Evolutionary conservation across 2,113 vertebrate genomes (phyloP).

Genomic region (Ondatra zibethicus): DNA sequence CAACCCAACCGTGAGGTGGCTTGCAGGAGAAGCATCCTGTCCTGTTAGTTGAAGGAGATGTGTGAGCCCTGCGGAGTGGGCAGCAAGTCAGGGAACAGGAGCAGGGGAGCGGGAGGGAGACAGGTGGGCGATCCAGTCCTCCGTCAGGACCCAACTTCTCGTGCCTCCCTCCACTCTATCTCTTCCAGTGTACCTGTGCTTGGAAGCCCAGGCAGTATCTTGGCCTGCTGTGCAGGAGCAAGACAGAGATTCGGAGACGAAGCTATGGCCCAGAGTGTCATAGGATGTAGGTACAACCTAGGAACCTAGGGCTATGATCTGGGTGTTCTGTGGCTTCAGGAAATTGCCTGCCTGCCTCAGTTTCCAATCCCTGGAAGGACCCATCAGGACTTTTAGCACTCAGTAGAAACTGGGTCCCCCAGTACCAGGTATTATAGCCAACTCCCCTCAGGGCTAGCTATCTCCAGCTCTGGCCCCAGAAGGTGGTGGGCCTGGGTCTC

Average conservation of each 20-base stretch:
- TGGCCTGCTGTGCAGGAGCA: neutral
- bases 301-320: neutral
- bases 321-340: too few species aligned
- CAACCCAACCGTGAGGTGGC: neutral
- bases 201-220: neutral
- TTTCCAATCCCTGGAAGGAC: neutral
- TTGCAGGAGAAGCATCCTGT: neutral
- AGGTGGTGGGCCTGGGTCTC: neutral
- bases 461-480: too few species aligned
- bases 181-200: neutral
- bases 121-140: neutral
- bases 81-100: neutral
- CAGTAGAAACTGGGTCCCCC: neutral
- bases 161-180: neutral
- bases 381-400: neutral
- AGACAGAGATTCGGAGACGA: neutral
- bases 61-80: neutral
- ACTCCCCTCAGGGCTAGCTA: too few species aligned
- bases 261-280: neutral
- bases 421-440: neutral
- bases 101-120: neutral
- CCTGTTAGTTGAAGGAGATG: neutral
- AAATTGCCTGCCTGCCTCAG: neutral
- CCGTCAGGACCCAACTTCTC: neutral
- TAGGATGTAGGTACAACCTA: fast-evolving